Base-by-base conservation (phyloP, 1,140 invertebrate genomes). In the Drosophila truncata region DNA sequence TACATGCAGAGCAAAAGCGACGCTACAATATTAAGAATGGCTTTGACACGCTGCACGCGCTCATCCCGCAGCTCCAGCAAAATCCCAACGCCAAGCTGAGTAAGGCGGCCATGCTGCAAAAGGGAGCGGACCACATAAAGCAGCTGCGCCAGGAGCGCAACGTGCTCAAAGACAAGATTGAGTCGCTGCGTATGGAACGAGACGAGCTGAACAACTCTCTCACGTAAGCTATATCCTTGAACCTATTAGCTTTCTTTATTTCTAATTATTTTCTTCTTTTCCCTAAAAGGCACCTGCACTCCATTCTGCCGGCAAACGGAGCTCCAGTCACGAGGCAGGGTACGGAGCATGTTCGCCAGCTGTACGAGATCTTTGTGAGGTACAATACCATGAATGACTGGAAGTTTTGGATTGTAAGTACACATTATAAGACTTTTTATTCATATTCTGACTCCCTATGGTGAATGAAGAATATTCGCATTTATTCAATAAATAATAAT, bases 11-110 rank as follows among this genome's bases (percentile, higher is more conserved):
- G 93, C 98, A 99, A 94, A 99, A 99, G 93, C 95, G 99, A 35
- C 95, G 99, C 41, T 98, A 97, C 92, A 99, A 99, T 92, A 99
- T 99, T 77, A 99, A 99, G 94, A 98, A 97, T 94, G 98, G 98
- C 27, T 99, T 99, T 93, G 98, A 99, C 93, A 96, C 96, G 92
- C 94, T 99, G 60, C 97, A 99, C 93, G 96, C 96, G 65, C 94
- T 99, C n/a, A 98, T 99, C 91, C 98, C 98, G 18, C 96, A 97
- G 72, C 94, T 99, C 14, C 97, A 95, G 93, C 96, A 97, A 82
- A 99, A 98, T 94, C 97, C 98, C 6, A 98, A 96, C 92, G 95
- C 97, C 2, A 99, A 99, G 96, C 94, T 97, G 69, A 97, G 97
- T 93, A 99, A 99, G 94, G 98, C 98, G 25, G 97, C 98, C 1